Percentiles rank a stretch among this genome's conserved stretches.
Evolutionary conservation across 2,797 vertebrate species (phyloP).

Genomic region (Kryptopterus vitreolus): DNA sequence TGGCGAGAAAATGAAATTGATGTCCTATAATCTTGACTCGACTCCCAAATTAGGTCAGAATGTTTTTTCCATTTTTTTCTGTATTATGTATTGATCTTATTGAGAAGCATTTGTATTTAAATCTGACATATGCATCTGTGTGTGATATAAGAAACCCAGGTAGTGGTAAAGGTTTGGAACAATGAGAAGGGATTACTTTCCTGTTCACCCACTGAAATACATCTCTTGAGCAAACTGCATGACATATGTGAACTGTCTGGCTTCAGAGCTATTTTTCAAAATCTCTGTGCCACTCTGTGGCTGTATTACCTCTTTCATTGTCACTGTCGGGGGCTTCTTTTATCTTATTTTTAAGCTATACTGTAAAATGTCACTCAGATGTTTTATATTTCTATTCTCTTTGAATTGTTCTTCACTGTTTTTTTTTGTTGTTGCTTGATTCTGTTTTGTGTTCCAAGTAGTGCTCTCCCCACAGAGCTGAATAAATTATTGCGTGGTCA

Average conservation of each 20-base stretch:
- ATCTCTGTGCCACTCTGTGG: neutral
- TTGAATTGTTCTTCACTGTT: conserved; percentile 27
- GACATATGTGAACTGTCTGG: neutral
- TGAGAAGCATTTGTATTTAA: neutral
- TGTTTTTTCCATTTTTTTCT: neutral
- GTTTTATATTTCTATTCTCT: neutral
- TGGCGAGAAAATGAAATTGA: too few species aligned
- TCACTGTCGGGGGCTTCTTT: conserved; percentile 2
- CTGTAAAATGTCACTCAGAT: neutral
- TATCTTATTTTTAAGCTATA: conserved; percentile 1
- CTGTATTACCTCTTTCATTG: neutral
- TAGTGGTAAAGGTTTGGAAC: neutral
- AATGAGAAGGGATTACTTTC: neutral
- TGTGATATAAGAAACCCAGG: neutral
- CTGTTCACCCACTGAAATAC: neutral
- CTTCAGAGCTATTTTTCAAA: neutral
- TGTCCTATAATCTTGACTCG: too few species aligned
- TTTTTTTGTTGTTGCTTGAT: conserved; percentile 19
- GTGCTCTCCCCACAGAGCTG: conserved; percentile 5
- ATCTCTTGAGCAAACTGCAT: conserved; percentile 5
- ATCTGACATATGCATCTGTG: neutral
- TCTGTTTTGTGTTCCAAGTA: conserved; percentile 29
- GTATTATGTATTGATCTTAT: neutral
- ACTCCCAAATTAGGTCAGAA: too few species aligned
- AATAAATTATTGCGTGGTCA: conserved; percentile 37